phyloP scores from a whole-genome alignment of 2,113 vertebrate genomes.

The Brienomyrus longianalis region DNA sequence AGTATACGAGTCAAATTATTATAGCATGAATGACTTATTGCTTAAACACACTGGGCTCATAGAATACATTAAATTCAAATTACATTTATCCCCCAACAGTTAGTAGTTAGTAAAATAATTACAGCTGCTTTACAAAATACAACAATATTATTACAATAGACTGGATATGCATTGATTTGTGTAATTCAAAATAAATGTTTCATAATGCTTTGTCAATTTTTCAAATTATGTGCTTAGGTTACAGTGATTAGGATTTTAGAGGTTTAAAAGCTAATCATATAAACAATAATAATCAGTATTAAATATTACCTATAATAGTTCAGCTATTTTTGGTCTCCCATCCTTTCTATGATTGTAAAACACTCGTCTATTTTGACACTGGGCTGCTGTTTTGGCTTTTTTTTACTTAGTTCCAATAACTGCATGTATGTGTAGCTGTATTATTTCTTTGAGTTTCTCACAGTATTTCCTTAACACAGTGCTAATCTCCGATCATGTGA shows the following conservation, averaged over 20 bases:
- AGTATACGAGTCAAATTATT: background rate
- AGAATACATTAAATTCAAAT: constrained; percentile 9
- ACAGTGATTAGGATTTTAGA: constrained; percentile 19
- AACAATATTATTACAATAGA: background rate
- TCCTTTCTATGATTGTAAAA: constrained; percentile 18
- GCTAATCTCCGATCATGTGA: background rate
- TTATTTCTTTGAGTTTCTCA: constrained; percentile 2
- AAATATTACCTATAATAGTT: constrained; percentile 31
- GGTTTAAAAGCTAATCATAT: constrained; percentile 14
- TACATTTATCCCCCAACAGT: constrained; percentile 1
- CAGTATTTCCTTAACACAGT: constrained; percentile 8
- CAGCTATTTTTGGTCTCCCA: constrained; percentile 26
- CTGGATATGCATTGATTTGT: background rate
- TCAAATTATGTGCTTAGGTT: background rate
- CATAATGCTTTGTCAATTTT: background rate
- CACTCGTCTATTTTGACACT: constrained; percentile 7
- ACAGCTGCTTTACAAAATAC: constrained; percentile 11
- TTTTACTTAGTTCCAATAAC: constrained; percentile 22
- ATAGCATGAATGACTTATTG: background rate
- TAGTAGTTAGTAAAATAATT: constrained; percentile 9
- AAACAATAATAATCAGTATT: constrained; percentile 23
- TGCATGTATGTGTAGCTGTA: constrained; percentile 1
- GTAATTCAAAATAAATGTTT: constrained; percentile 7
- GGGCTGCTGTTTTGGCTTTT: constrained; percentile 6
- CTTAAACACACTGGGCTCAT: background rate